These are phyloP conservation scores for Fulmarus glacialis DNA, from an alignment of 2,113 vertebrate genomes.

Conservation along the genomic window DNA sequence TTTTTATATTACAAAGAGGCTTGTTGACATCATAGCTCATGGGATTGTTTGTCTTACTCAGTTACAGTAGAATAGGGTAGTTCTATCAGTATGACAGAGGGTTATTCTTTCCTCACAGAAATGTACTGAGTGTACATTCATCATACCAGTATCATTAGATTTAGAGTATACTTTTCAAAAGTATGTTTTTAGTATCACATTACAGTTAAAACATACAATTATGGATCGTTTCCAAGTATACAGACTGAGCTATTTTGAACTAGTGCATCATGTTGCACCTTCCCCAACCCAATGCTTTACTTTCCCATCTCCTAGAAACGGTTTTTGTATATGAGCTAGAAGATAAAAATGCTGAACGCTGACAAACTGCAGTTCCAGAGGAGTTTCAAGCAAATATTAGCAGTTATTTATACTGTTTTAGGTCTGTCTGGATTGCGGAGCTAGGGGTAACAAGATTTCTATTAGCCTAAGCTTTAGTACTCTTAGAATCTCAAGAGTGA, in stretches of 20 bases:
- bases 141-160: neutral
- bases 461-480: neutral
- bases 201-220: neutral
- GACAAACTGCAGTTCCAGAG: neutral
- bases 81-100: neutral
- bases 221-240: neutral
- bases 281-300: neutral
- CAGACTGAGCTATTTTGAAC: neutral
- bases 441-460: neutral
- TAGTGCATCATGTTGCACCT: neutral
- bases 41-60: slow-evolving; percentile 39
- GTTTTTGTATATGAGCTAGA: neutral
- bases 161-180: neutral
- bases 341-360: neutral
- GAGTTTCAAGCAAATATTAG: neutral
- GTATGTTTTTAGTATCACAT: neutral
- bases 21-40: slow-evolving; percentile 19
- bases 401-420: neutral
- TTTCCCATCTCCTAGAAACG: neutral
- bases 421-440: neutral
- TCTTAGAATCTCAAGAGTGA: neutral
- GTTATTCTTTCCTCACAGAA: neutral
- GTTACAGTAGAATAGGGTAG: slow-evolving; percentile 25
- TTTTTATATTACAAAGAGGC: slow-evolving; percentile 15
- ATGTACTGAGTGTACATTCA: neutral